Percentiles rank a stretch among this genome's conserved stretches.
These are phyloP conservation scores for Carduelis carduelis DNA, from an alignment of 2,797 vertebrate species.

Conservation along the genomic window DNA sequence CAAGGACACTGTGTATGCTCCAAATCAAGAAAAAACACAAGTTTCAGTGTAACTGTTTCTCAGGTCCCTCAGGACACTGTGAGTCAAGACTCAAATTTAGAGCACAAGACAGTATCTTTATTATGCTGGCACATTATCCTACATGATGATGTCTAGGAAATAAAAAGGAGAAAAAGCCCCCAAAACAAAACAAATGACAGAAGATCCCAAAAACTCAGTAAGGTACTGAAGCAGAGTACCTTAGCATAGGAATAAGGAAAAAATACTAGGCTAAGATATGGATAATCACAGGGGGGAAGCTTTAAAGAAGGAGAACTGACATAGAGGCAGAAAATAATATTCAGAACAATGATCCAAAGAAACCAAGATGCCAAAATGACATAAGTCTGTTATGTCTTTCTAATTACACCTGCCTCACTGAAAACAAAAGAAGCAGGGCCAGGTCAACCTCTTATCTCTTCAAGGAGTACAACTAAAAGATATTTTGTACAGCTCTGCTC, in stretches of 20 bases:
- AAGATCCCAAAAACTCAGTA: neutral
- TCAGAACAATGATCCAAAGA: neutral
- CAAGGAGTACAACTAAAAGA: neutral
- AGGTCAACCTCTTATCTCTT: neutral
- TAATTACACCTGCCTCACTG: neutral
- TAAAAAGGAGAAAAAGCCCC: neutral
- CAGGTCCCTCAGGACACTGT: neutral
- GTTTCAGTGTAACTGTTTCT: neutral
- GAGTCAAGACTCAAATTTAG: neutral
- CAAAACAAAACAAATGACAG: neutral
- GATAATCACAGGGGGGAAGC: neutral
- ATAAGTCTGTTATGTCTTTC: neutral
- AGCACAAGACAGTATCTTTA: neutral
- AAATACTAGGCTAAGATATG: neutral
- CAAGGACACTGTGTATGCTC: neutral
- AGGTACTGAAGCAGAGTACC: neutral
- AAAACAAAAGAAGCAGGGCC: neutral
- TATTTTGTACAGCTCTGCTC: neutral
- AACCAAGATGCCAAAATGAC: neutral
- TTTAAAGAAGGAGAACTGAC: neutral
- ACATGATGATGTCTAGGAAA: neutral
- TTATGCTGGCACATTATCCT: neutral
- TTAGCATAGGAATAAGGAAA: neutral
- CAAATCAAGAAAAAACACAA: neutral
- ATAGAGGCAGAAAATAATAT: neutral